Evolutionary conservation across 2,888 invertebrate genomes (phyloP), one percentile per base, ranked within the genome.

Genomic region (Eustalomyia histrio): DNA sequence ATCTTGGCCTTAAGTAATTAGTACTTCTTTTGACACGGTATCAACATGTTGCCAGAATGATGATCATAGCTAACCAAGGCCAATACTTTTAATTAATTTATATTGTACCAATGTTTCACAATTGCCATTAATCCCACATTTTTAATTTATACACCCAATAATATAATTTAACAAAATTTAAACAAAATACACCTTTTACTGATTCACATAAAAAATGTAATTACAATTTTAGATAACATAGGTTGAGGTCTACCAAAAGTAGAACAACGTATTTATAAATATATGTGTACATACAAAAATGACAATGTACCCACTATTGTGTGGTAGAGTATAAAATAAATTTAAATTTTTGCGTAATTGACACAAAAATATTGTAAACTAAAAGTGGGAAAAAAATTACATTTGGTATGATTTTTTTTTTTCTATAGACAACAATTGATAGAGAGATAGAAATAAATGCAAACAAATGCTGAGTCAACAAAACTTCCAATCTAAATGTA

Each of bases 311-410:
- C 29, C 39, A 47, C n/a, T n/a, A 47, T 47, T 47, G 43, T 47
- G 43, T 47, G 43, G 14, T 47, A 47, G 43, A 47, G 43, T 47
- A n/a, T 47, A n/a, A 47, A 47, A 47, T 47, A 47, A 47, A 47
- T 47, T 47, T 47, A n/a, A 47, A 47, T 47, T 47, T n/a, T n/a
- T 47, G 39, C 39, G 43, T 47, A 47, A 47, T 47, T 47, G 43
- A 47, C 43, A 47, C n/a, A 47, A n/a, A 43, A 29, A 47, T 47
- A n/a, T 6, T n/a, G 12, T 10, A 39, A 39, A 39, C 9, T 12
- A 12, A 47, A 47, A 47, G 1, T 47, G n/a, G 0, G 3, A 47
- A 47, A 43, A 47, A 47, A 47, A 47, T 47, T 29, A 29, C 29
- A 29, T 29, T 29, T 29, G 29, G 29, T 29, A 29, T 29, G 29